Percentiles rank a stretch among this genome's conserved stretches.
Conservation (phyloP, 2,113 vertebrate species). For the Rafetus swinhoei region DNA sequence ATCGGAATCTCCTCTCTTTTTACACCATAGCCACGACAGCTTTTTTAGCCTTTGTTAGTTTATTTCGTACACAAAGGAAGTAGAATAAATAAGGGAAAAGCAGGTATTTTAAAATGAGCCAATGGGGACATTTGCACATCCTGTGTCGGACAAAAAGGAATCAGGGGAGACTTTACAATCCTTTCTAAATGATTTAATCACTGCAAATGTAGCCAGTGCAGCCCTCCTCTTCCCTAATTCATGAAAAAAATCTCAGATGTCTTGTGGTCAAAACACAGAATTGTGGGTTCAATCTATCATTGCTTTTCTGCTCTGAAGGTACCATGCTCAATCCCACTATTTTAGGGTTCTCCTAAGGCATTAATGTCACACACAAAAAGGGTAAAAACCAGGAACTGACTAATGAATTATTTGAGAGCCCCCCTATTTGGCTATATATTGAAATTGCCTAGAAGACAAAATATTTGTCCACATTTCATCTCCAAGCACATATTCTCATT, state of each 20-base stretch:
- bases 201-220: background rate
- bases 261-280: no score
- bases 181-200: background rate
- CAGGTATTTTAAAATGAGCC: background rate
- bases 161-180: background rate
- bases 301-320: background rate
- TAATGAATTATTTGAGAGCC: slow-evolving; percentile 37
- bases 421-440: slow-evolving; percentile 67
- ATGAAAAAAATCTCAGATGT: background rate
- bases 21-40: background rate
- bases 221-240: background rate
- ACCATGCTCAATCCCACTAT: background rate
- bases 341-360: slow-evolving; percentile 5
- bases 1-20: background rate
- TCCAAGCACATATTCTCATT: slow-evolving; percentile 62
- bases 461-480: slow-evolving; percentile 59
- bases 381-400: slow-evolving; percentile 27
- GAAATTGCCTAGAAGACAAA: slow-evolving; percentile 59
- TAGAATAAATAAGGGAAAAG: background rate
- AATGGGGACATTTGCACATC: background rate
- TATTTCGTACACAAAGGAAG: background rate
- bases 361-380: slow-evolving; percentile 45
- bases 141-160: background rate
- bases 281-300: background rate
- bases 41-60: background rate